Percentiles rank a stretch among this genome's conserved stretches.
Conservation (phyloP, 2,888 invertebrate species). For the Hylaea fasciaria region DNA sequence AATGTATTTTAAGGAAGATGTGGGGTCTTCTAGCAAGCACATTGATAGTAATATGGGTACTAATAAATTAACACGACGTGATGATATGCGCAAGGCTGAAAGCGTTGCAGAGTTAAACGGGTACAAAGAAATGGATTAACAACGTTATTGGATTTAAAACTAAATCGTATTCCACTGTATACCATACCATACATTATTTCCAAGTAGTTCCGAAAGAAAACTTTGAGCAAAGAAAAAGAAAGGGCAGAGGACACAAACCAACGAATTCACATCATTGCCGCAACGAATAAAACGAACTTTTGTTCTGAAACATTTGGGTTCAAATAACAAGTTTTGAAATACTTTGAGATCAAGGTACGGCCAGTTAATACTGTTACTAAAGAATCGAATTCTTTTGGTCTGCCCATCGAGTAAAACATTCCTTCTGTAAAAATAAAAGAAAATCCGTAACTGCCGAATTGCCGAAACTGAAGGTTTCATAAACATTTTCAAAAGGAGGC, state of each 20-base stretch:
- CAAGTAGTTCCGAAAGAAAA: slow-evolving; percentile 15
- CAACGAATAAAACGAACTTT: slow-evolving; percentile 30
- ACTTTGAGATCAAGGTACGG: slow-evolving; percentile 28
- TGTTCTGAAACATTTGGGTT: slow-evolving; percentile 35
- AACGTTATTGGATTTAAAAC: background rate
- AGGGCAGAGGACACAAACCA: slow-evolving; percentile 15
- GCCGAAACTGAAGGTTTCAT: background rate
- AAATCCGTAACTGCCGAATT: slow-evolving; percentile 3
- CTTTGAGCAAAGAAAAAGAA: slow-evolving; percentile 18
- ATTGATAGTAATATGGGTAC: too few species aligned
- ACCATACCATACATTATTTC: slow-evolving; percentile 6
- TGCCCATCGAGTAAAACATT: slow-evolving; percentile 17
- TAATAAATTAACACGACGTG: too few species aligned
- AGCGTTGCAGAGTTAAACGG: too few species aligned
- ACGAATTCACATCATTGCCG: slow-evolving; percentile 33
- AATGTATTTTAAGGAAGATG: too few species aligned
- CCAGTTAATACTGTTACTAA: slow-evolving; percentile 29
- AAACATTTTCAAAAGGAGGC: slow-evolving; percentile 12
- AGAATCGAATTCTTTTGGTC: slow-evolving; percentile 27
- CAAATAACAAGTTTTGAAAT: slow-evolving; percentile 35
- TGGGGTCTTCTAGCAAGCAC: too few species aligned
- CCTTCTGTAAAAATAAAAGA: slow-evolving; percentile 11
- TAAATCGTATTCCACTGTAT: slow-evolving; percentile 4
- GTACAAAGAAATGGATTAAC: too few species aligned
- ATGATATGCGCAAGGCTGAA: too few species aligned